Percentiles rank a stretch among this genome's conserved stretches.
Conservation (phyloP, 2,797 vertebrate species). For the Xerus rutilus region DNA sequence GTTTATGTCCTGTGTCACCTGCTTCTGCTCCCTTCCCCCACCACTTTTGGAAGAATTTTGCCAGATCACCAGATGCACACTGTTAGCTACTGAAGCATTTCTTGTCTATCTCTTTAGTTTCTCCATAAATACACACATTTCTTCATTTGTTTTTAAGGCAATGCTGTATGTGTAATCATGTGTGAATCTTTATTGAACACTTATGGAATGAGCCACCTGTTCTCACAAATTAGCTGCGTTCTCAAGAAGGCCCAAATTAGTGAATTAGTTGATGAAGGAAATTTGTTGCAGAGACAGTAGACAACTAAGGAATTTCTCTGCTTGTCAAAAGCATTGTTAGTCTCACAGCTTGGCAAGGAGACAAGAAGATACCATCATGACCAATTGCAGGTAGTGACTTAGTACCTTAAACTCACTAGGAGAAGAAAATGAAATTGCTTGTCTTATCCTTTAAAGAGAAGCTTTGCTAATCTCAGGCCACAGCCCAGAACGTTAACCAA, state of each 20-base stretch:
- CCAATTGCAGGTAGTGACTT: conserved; percentile 61
- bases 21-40: neutral
- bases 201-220: conserved; percentile 83
- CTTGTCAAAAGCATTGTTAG: conserved; percentile 78
- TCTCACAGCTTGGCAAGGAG: conserved; percentile 32
- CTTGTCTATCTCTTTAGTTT: conserved; percentile 73
- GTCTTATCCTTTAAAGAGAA: conserved; percentile 60
- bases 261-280: conserved; percentile 83
- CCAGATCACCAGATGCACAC: conserved; percentile 69
- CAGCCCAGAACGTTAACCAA: conserved; percentile 63
- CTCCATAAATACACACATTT: conserved; percentile 79
- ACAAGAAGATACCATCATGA: conserved; percentile 52
- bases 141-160: conserved; percentile 81
- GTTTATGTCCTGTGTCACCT: conserved; percentile 61
- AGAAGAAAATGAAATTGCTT: conserved; percentile 68
- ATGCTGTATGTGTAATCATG: conserved; percentile 81
- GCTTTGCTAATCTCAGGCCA: conserved; percentile 48
- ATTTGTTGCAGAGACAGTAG: conserved; percentile 76
- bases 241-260: conserved; percentile 80
- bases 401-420: conserved; percentile 43
- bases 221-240: conserved; percentile 81
- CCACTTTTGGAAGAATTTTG: conserved; percentile 59
- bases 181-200: conserved; percentile 83
- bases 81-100: conserved; percentile 76
- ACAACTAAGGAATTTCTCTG: conserved; percentile 73